These are phyloP conservation scores for Bubo blakistoni DNA, from an alignment of 2,113 vertebrate genomes.

Conservation along the genomic window DNA sequence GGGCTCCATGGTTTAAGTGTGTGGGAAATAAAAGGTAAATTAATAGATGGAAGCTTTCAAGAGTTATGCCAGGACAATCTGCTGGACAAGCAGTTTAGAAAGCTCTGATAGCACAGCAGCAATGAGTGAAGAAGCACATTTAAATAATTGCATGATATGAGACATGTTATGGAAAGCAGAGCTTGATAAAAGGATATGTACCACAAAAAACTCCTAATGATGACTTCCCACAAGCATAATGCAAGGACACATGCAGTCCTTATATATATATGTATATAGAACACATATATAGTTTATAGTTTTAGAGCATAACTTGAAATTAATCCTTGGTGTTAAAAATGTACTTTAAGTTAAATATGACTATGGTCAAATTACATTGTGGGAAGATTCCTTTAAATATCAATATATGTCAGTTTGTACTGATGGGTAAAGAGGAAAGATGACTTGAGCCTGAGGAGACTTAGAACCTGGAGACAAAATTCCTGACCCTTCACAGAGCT, in stretches of 20 bases:
- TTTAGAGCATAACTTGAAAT: not conserved
- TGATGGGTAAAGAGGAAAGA: not conserved
- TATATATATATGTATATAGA: not conserved
- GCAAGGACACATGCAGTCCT: not conserved
- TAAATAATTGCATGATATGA: constrained; percentile 31
- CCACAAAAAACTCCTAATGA: not conserved
- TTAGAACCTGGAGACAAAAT: not conserved
- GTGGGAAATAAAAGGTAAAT: constrained; percentile 52
- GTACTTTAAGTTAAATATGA: not conserved
- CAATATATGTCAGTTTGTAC: not conserved
- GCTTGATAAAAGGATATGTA: not conserved
- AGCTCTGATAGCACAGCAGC: not conserved
- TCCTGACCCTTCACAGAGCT: not conserved
- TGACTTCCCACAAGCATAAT: constrained; percentile 4
- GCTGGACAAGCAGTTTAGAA: constrained; percentile 47
- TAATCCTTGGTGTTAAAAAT: not conserved
- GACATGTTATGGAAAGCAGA: not conserved
- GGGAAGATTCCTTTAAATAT: not conserved
- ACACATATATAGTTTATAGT: not conserved
- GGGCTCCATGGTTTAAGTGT: constrained; percentile 13
- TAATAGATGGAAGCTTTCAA: constrained; percentile 58
- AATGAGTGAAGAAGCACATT: not conserved
- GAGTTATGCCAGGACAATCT: constrained; percentile 9
- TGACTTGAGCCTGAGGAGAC: not conserved
- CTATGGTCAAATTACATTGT: not conserved